phyloP scores from a whole-genome alignment of 2,113 vertebrate genomes.

The Heloderma charlesbogerti region DNA sequence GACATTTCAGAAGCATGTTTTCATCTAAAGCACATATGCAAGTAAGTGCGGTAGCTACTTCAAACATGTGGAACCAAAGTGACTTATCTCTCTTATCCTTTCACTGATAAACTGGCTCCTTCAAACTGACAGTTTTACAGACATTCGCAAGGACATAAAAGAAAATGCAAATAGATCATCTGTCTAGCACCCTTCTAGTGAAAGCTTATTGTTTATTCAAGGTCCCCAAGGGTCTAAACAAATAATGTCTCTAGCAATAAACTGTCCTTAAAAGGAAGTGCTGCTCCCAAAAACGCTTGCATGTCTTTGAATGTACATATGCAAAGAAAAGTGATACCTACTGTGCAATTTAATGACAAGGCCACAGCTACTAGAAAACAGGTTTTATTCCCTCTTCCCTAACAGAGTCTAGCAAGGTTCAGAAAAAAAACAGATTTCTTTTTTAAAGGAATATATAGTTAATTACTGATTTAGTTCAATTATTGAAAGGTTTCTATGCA shows the following conservation, averaged over 20 bases:
- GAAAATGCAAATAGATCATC: constrained; percentile 83
- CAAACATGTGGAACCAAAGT: constrained; percentile 88
- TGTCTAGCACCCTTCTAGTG: constrained; percentile 74
- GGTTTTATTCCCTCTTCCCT: not conserved
- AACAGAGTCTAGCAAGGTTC: not conserved
- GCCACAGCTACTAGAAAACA: not conserved
- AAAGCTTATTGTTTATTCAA: constrained; percentile 78
- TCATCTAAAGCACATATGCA: constrained; percentile 65
- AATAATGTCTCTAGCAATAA: constrained; percentile 72
- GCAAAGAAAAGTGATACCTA: constrained; percentile 39
- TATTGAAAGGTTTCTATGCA: not conserved
- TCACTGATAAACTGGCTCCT: constrained; percentile 86
- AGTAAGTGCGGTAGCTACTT: constrained; percentile 84
- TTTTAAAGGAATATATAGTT: constrained; percentile 13
- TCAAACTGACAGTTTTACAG: constrained; percentile 82
- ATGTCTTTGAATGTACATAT: constrained; percentile 19
- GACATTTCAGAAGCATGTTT: constrained; percentile 66
- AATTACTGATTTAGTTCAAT: constrained; percentile 41
- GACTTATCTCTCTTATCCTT: constrained; percentile 89
- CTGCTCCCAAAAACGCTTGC: constrained; percentile 36
- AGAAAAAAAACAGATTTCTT: constrained; percentile 9
- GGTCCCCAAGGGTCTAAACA: constrained; percentile 73
- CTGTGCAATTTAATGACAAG: constrained; percentile 27
- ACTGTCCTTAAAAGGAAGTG: constrained; percentile 67
- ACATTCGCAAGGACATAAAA: constrained; percentile 83